Evolutionary conservation across 2,888 invertebrate species (phyloP).

Genomic region (Drosophila paramelanica): DNA sequence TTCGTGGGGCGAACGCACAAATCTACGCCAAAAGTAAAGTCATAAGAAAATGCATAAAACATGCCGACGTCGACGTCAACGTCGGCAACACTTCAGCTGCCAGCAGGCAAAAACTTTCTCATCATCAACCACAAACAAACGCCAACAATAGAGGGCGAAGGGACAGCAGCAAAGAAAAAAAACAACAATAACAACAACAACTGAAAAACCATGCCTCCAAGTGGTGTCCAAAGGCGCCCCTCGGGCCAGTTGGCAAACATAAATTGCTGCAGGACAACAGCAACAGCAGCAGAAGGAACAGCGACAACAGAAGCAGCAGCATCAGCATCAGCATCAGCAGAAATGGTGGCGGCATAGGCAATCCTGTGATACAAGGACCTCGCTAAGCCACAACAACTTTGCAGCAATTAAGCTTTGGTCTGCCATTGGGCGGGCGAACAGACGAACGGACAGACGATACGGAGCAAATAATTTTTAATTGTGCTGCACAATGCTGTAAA

Average conservation of each 20-base stretch:
- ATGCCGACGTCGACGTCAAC: slow-evolving; percentile 77
- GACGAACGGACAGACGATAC: background rate
- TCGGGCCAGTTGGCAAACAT: slow-evolving; percentile 74
- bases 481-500: slow-evolving; percentile 82
- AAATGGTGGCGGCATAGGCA: slow-evolving; percentile 41
- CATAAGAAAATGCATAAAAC: slow-evolving; percentile 81
- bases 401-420: slow-evolving; percentile 78
- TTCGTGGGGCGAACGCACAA: slow-evolving; percentile 58
- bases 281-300: slow-evolving; percentile 35
- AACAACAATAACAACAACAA: slow-evolving; percentile 14
- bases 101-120: slow-evolving; percentile 79
- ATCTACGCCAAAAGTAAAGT: slow-evolving; percentile 80
- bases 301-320: slow-evolving; percentile 18
- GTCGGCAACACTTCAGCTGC: slow-evolving; percentile 80
- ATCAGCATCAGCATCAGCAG: slow-evolving; percentile 22
- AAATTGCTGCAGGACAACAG: slow-evolving; percentile 75
- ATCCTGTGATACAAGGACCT: slow-evolving; percentile 58
- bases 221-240: slow-evolving; percentile 54
- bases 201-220: slow-evolving; percentile 45
- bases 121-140: slow-evolving; percentile 80
- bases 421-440: slow-evolving; percentile 46
- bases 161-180: slow-evolving; percentile 22
- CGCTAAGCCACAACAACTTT: slow-evolving; percentile 81
- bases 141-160: slow-evolving; percentile 66
- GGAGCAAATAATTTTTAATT: slow-evolving; percentile 79